Conservation (phyloP, 2,888 invertebrate genomes). For the Callyntrura sp. region DNA sequence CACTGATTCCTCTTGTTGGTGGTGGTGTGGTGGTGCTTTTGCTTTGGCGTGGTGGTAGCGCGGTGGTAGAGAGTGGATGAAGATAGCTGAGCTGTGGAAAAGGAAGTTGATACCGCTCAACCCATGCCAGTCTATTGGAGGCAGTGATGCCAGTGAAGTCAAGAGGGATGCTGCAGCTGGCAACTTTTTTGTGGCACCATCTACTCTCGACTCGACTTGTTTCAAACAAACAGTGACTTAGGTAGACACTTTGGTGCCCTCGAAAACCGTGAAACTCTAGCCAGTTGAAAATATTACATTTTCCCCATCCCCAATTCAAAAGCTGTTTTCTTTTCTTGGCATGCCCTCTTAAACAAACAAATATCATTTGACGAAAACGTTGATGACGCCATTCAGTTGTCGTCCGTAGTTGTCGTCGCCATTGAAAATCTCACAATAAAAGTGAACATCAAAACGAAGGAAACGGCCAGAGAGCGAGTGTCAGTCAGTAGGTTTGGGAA, state of each 20-base stretch:
- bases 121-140: slow-evolving; percentile 57
- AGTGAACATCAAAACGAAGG: slow-evolving; percentile 23
- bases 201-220: background rate
- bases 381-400: slow-evolving; percentile 52
- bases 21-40: background rate
- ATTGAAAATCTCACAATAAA: slow-evolving; percentile 54
- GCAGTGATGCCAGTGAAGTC: slow-evolving; percentile 52
- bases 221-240: slow-evolving; percentile 45
- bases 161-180: slow-evolving; percentile 66
- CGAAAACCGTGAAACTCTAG: slow-evolving; percentile 24
- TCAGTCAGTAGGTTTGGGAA: slow-evolving; percentile 19
- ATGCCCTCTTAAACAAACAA: slow-evolving; percentile 59
- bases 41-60: too few relatives aligned
- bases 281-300: slow-evolving; percentile 31
- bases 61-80: slow-evolving; percentile 39
- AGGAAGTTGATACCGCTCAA: slow-evolving; percentile 48
- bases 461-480: background rate
- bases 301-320: slow-evolving; percentile 32
- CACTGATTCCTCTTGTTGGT: slow-evolving; percentile 32
- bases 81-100: slow-evolving; percentile 43
- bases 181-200: slow-evolving; percentile 13
- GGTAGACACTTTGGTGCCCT: slow-evolving; percentile 48
- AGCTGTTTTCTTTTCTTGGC: slow-evolving; percentile 58
- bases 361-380: slow-evolving; percentile 42
- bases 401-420: slow-evolving; percentile 52